These are phyloP conservation scores for Istiophorus platypterus DNA, from an alignment of 2,113 vertebrate species.

Conservation along the genomic window DNA sequence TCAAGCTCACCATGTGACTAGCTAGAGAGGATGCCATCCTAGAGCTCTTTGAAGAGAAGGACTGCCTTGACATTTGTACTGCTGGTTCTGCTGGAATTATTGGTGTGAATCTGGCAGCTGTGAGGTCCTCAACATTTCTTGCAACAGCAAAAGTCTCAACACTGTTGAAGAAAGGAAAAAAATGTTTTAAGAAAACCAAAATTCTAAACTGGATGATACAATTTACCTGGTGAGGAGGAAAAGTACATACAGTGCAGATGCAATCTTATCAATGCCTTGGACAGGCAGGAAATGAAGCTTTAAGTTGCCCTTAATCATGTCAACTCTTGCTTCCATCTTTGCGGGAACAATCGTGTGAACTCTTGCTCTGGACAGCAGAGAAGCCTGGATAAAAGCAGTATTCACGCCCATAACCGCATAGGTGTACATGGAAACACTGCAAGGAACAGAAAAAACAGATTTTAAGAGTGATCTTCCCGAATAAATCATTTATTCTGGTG, in stretches of 20 bases:
- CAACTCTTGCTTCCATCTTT: conserved; percentile 83
- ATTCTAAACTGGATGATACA: neutral
- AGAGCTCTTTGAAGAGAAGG: conserved; percentile 64
- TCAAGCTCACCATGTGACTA: conserved; percentile 58
- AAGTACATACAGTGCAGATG: conserved; percentile 76
- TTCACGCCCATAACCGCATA: conserved; percentile 88
- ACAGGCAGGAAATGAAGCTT: conserved; percentile 83
- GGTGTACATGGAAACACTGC: conserved; percentile 82
- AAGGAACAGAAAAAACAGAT: conserved; percentile 49
- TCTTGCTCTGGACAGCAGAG: conserved; percentile 81
- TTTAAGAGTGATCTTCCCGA: neutral
- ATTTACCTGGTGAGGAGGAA: neutral
- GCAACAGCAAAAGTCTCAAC: conserved; percentile 84
- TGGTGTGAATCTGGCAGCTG: conserved; percentile 76
- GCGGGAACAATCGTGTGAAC: conserved; percentile 73
- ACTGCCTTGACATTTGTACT: conserved; percentile 55
- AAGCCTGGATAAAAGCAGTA: conserved; percentile 85
- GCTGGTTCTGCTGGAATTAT: conserved; percentile 76
- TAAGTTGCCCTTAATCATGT: conserved; percentile 82
- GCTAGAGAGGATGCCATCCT: conserved; percentile 30
- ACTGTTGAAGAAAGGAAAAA: conserved; percentile 68
- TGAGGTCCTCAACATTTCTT: conserved; percentile 85
- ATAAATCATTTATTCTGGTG: neutral
- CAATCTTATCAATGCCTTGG: conserved; percentile 77
- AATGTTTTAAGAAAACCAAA: neutral